phyloP scores from a whole-genome alignment of 2,113 vertebrate genomes.

The Campylomormyrus numenius region DNA sequence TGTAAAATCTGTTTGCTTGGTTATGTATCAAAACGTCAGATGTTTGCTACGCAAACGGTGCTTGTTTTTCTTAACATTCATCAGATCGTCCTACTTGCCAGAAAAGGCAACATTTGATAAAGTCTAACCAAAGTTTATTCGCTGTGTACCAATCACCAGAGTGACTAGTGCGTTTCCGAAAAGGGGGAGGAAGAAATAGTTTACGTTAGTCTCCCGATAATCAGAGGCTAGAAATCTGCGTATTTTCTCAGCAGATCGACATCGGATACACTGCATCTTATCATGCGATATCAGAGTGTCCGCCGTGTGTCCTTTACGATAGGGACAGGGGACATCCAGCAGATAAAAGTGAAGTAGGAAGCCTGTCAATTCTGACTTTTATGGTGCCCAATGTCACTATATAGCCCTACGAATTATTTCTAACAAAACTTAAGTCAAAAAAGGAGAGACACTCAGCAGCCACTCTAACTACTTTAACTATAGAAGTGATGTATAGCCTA shows the following conservation, averaged over 20 bases:
- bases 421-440: background rate
- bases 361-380: constrained; percentile 27
- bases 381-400: constrained; percentile 26
- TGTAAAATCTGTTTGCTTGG: background rate
- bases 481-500: background rate
- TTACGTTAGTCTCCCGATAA: background rate
- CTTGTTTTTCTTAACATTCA: background rate
- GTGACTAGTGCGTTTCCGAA: background rate
- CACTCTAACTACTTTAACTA: background rate
- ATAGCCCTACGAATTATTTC: constrained; percentile 10
- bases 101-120: background rate
- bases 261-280: background rate
- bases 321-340: constrained; percentile 34
- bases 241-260: background rate
- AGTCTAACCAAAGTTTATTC: background rate
- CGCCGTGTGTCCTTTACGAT: constrained; percentile 27
- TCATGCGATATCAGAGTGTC: constrained; percentile 4
- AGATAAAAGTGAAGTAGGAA: constrained; percentile 29
- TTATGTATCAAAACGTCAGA: background rate
- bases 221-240: background rate
- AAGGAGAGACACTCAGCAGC: background rate
- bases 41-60: background rate
- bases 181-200: background rate
- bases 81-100: background rate
- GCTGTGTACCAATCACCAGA: background rate